A percentile compares a stretch with the other conserved stretches of the same genome.
phyloP scores from a whole-genome alignment of 2,888 invertebrate genomes.

The Syrista parreyssii region DNA sequence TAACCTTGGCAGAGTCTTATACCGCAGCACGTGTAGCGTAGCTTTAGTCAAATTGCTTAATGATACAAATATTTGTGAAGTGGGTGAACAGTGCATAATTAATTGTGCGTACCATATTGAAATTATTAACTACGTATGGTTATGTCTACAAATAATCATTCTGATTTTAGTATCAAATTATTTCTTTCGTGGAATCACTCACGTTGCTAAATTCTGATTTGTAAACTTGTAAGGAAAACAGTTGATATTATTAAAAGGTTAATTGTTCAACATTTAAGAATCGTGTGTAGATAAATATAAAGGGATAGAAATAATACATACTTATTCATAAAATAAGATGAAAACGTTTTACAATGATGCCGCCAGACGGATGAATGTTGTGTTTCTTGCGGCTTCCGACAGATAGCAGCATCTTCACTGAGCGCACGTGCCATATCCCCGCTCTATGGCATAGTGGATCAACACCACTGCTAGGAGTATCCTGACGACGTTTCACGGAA shows the following conservation, averaged over 20 bases:
- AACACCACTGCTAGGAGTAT: neutral
- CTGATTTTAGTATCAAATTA: neutral
- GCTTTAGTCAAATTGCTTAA: no score
- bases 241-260: neutral
- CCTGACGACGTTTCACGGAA: conserved; percentile 38
- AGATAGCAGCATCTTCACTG: conserved; percentile 46
- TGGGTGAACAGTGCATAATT: no score
- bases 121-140: no score
- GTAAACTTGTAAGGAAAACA: neutral
- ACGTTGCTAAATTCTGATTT: neutral
- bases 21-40: no score
- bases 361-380: neutral
- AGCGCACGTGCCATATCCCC: conserved; percentile 34
- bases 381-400: conserved; percentile 24
- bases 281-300: neutral
- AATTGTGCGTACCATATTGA: no score
- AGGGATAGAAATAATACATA: conserved; percentile 5
- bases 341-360: neutral
- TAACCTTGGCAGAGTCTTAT: no score
- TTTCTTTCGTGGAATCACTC: neutral
- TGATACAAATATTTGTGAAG: no score
- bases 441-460: neutral
- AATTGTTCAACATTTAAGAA: neutral
- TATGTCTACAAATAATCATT: no score
- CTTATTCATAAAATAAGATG: neutral